phyloP scores from a whole-genome alignment of 2,888 invertebrate species.

The Agriopis aurantiaria region DNA sequence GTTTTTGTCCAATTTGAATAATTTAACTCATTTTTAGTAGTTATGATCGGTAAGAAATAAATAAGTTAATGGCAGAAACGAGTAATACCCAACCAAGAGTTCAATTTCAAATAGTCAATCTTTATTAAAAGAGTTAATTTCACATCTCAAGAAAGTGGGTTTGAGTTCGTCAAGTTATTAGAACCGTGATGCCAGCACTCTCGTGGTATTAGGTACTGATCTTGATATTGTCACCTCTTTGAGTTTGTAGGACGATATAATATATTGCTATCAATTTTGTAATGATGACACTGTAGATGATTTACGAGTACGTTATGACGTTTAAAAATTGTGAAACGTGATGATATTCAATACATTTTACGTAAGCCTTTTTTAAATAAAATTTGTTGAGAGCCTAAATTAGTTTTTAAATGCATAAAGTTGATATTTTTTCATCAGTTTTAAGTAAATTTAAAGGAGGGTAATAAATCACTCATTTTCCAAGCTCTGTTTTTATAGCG shows the following conservation, averaged over 20 bases:
- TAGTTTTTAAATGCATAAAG: background rate
- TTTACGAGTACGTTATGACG: background rate
- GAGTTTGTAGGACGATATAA: background rate
- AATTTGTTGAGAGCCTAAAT: background rate
- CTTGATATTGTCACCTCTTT: background rate
- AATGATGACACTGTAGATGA: background rate
- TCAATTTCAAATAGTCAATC: background rate
- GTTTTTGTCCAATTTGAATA: no score
- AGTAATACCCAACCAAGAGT: background rate
- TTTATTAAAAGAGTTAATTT: background rate
- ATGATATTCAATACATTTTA: background rate
- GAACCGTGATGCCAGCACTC: background rate
- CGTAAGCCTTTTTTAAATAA: no score
- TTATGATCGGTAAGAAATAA: no score
- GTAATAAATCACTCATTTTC: constrained; percentile 30
- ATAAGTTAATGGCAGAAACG: no score
- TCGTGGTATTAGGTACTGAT: background rate
- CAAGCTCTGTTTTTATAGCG: background rate
- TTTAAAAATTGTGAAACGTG: background rate
- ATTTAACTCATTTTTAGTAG: no score
- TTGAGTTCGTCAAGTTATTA: background rate
- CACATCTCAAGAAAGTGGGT: background rate
- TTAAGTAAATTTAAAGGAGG: constrained; percentile 7
- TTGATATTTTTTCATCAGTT: background rate
- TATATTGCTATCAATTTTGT: background rate